Evolutionary conservation across 2,797 vertebrate genomes (phyloP).

Genomic region (Artibeus lituratus): DNA sequence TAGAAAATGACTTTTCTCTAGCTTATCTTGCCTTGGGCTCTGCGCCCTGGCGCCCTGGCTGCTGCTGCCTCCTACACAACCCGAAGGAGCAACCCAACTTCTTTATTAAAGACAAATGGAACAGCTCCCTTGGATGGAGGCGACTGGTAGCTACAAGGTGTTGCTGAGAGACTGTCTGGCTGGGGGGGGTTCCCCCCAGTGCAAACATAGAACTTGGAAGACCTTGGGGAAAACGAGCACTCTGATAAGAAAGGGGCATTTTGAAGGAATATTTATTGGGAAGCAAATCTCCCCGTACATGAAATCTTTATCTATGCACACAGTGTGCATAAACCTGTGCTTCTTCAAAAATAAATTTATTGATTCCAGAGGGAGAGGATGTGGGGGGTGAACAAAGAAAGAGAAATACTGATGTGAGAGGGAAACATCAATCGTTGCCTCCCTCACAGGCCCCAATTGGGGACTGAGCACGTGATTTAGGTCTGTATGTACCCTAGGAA

Average conservation of each 20-base stretch:
- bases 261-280: neutral
- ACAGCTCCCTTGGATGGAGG: neutral
- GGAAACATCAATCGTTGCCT: neutral
- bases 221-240: neutral
- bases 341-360: neutral
- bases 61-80: neutral
- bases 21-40: neutral
- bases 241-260: neutral
- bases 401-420: neutral
- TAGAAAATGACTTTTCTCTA: neutral
- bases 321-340: neutral
- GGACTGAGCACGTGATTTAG: neutral
- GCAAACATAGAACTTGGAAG: neutral
- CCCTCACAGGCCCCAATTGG: neutral
- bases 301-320: neutral
- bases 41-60: too few relatives aligned
- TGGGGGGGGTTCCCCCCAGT: neutral
- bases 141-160: neutral
- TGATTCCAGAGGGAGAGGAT: neutral
- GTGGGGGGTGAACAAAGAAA: too few relatives aligned
- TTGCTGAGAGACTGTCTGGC: neutral
- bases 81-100: neutral
- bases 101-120: neutral
- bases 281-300: neutral
- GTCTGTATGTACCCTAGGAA: neutral